Percentiles rank a stretch among this genome's conserved stretches.
Evolutionary conservation across 2,888 invertebrate genomes (phyloP).

Genomic region (Caenorhabditis wallacei): DNA sequence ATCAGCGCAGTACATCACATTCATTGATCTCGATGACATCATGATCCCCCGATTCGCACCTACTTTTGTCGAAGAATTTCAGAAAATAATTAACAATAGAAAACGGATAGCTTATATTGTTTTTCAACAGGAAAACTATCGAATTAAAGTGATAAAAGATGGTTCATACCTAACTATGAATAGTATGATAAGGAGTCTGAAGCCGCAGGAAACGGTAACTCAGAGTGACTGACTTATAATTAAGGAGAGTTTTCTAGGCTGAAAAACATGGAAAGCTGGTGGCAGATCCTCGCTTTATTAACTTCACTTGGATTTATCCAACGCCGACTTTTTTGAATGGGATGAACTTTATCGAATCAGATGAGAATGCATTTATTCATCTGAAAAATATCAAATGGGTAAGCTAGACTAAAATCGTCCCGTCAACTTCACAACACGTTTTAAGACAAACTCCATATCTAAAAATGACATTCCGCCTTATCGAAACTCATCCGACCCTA

Average conservation of each 20-base stretch:
- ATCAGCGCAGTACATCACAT: constrained; percentile 57
- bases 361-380: constrained; percentile 10
- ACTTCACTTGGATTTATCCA: constrained; percentile 48
- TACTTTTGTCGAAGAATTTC: constrained; percentile 64
- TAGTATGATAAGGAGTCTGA: not conserved
- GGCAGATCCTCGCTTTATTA: constrained; percentile 10
- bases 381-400: constrained; percentile 36
- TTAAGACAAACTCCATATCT: not conserved
- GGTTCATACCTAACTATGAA: not conserved
- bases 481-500: not conserved
- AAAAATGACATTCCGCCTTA: not conserved
- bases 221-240: too few species aligned
- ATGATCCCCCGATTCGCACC: constrained; percentile 53
- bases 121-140: constrained; percentile 24
- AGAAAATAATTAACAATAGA: not conserved
- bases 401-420: not conserved
- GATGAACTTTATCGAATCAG: constrained; percentile 29
- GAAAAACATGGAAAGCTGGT: constrained; percentile 27
- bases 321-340: constrained; percentile 29
- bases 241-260: too few species aligned
- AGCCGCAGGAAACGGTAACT: not conserved
- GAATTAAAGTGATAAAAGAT: not conserved
- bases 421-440: not conserved
- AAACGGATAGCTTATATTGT: not conserved
- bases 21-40: constrained; percentile 70